phyloP scores from a whole-genome alignment of 2,113 vertebrate genomes.

The Labeo catla region DNA sequence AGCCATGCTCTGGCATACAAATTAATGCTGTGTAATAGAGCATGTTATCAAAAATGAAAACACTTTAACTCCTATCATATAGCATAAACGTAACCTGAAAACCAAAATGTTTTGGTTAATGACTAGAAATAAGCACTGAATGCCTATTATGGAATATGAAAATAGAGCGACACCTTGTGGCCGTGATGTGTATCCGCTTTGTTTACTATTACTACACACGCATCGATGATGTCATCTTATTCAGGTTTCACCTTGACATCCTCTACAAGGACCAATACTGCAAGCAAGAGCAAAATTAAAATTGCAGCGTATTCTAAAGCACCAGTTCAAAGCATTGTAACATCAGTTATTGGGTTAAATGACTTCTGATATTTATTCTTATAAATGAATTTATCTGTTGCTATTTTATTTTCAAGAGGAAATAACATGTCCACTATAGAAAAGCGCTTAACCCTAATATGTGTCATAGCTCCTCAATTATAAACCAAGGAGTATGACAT shows the following conservation, averaged over 20 bases:
- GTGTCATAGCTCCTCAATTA: background rate
- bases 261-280: background rate
- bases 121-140: background rate
- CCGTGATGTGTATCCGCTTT: background rate
- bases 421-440: background rate
- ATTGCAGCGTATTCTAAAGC: background rate
- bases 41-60: background rate
- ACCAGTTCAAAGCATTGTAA: background rate
- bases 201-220: background rate
- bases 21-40: background rate
- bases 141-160: background rate
- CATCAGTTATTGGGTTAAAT: background rate
- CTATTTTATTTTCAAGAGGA: background rate
- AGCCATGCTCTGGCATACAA: background rate
- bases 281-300: background rate
- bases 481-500: background rate
- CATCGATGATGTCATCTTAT: constrained; percentile 17
- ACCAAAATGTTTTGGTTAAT: background rate
- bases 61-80: background rate
- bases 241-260: background rate
- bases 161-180: background rate
- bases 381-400: background rate
- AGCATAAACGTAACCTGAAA: background rate
- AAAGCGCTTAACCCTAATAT: background rate
- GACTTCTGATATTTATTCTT: background rate